These are phyloP conservation scores for Brachycybe producta DNA, from an alignment of 2,888 invertebrate genomes.

Conservation along the genomic window DNA sequence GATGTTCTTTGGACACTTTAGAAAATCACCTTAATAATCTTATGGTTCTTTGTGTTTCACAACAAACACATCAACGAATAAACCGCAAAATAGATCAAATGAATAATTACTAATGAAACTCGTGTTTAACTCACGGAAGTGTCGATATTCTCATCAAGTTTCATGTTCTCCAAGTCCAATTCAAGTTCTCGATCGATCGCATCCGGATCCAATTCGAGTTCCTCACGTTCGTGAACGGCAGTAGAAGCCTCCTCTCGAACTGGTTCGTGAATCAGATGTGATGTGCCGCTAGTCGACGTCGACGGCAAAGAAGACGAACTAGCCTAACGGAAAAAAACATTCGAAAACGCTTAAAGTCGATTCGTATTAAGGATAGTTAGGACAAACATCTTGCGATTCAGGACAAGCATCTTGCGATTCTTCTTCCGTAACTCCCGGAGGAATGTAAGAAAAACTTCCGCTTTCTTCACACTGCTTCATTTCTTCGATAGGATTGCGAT, in stretches of 20 bases:
- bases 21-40: no score
- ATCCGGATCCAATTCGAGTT: conserved; percentile 28
- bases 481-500: conserved; percentile 57
- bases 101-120: no score
- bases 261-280: no score
- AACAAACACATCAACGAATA: background rate
- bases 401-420: conserved; percentile 11
- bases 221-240: conserved; percentile 18
- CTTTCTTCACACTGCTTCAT: conserved; percentile 47
- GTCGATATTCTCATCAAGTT: conserved; percentile 65
- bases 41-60: background rate
- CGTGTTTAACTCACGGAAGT: conserved; percentile 49
- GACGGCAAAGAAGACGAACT: no score
- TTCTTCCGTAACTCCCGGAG: conserved; percentile 20
- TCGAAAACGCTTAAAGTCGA: no score
- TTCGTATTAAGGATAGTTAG: no score
- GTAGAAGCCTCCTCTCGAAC: conserved; percentile 21
- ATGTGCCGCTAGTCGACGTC: background rate
- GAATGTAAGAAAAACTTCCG: conserved; percentile 39
- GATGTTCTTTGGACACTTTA: no score
- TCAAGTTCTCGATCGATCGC: conserved; percentile 58
- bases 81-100: background rate
- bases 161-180: conserved; percentile 66
- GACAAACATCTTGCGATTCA: no score
- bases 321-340: no score